Evolutionary conservation across 2,888 invertebrate genomes (phyloP), one percentile per base, ranked within the genome.

Genomic region (Amphiduros pacificus): DNA sequence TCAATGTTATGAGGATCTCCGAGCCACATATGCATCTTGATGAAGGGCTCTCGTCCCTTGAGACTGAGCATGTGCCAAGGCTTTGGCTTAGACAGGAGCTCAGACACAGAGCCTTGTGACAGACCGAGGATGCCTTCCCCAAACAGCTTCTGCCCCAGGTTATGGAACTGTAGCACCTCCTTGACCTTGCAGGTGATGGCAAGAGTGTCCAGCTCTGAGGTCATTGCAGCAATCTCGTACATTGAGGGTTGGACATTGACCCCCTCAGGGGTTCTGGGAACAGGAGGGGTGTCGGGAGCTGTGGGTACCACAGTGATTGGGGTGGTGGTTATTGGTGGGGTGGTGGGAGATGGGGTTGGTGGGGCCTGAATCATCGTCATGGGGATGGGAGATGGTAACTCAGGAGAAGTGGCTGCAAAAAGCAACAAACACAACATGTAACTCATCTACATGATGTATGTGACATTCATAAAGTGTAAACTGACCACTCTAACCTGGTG

Each of bases 41-140:
- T 78, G 74, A 82, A 83, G 29, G 82, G 82, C 72, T 98, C 98
- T 31, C 97, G 87, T 0, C 98, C 98, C 82, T 97, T 97, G 80
- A 96, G 94, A 79, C 95, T 96, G 59, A 98, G 87, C 95, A 97
- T 95, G 80, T 95, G 95, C 97, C 98, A 98, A 0, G 97, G 97
- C 78, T 98, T 98, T 3, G 98, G 98, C 82, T 97, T 97, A 65
- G 96, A 95, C 6, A 99, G 87, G 66, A 99, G 86, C 83, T 99
- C 99, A 76, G 95, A 96, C 14, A 97, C 97, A 1, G 97, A 80
- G 36, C 83, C 97, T 84, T 98, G 97, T 0, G 95, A 95, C 29
- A 98, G 86, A 0, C 96, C 97, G 17, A 99, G 86, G 2, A 99
- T 96, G 0, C 94, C 95, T 85, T 99, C 98, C 11, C 98, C 99